Evolutionary conservation across 2,888 invertebrate genomes (phyloP), one percentile per base, ranked within the genome.

Genomic region (Blera fallax): DNA sequence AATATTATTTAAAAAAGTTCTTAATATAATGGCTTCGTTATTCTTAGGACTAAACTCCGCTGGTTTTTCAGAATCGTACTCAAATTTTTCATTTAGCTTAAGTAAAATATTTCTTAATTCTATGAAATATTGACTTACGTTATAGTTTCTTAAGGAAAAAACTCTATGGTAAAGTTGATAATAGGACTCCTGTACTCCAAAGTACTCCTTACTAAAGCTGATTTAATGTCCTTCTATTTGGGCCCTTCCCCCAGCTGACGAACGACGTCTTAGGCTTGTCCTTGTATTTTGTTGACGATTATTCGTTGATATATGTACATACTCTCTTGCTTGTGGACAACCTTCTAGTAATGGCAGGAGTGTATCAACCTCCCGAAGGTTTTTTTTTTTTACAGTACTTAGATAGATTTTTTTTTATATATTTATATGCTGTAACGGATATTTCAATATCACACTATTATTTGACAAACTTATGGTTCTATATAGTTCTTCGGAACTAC

Each of bases 21-120:
- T 65, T 21, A 65, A 50, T n/a, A 50, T 54, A n/a, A 69, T 69
- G 14, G 37, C 16, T 37, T 52, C 52, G 14, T 54, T 69, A 3
- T 32, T 37, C 37, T 52, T 69, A 21, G 37, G 32, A 4, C 4
- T 52, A 24, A 69, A 69, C 11, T 69, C 37, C 6, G 37, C 10
- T 10, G 21, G 37, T 27, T 54, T 34, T 34, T 67, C 6, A 4
- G 1, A 3, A 34, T 67, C 52, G 11, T 32, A 67, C 32, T 67
- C 67, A 16, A 29, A 50, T 52, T 67, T 50, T 29, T 50, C 50
- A 11, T 48, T 50, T 6, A 50, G 14, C 14, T 34, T 67, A 50
- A 21, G 21, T 50, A 32, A 50, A 32, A n/a, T n/a, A n/a, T n/a
- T n/a, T n/a, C n/a, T n/a, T n/a, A n/a, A n/a, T n/a, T n/a, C n/a